Conservation (phyloP, 2,113 vertebrate species). For the Paradisaea rubra region DNA sequence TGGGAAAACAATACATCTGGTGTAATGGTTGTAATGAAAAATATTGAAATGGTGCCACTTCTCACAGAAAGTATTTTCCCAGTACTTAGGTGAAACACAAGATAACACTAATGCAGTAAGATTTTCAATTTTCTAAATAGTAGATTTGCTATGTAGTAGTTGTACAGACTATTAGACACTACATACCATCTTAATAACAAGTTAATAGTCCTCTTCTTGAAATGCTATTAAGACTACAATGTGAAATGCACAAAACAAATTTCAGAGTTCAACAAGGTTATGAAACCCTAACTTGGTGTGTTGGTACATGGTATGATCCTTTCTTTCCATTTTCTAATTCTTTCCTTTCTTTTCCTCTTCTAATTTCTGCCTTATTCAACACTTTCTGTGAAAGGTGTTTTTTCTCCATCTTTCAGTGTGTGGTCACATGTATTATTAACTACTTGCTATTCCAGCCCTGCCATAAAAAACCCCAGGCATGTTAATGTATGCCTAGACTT, state of each 20-base stretch:
- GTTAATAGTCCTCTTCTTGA: background rate
- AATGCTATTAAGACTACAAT: background rate
- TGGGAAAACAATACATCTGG: background rate
- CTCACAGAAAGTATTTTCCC: background rate
- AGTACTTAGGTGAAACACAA: background rate
- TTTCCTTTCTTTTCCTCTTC: background rate
- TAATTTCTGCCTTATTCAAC: background rate
- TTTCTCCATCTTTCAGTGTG: background rate
- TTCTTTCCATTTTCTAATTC: background rate
- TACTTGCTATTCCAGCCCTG: background rate
- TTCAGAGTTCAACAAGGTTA: background rate
- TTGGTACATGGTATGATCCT: background rate
- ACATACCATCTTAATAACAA: background rate
- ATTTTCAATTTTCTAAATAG: background rate
- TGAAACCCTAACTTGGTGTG: background rate
- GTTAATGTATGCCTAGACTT: background rate
- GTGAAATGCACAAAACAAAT: background rate
- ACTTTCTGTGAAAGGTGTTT: background rate
- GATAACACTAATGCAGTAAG: background rate
- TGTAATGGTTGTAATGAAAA: background rate
- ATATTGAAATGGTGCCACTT: background rate
- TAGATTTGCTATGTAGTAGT: background rate
- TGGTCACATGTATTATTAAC: slow-evolving; percentile 14
- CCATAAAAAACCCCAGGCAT: background rate
- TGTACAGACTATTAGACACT: background rate